Base-by-base conservation (phyloP, 2,888 invertebrate genomes). In the Cephus sareptanus region DNA sequence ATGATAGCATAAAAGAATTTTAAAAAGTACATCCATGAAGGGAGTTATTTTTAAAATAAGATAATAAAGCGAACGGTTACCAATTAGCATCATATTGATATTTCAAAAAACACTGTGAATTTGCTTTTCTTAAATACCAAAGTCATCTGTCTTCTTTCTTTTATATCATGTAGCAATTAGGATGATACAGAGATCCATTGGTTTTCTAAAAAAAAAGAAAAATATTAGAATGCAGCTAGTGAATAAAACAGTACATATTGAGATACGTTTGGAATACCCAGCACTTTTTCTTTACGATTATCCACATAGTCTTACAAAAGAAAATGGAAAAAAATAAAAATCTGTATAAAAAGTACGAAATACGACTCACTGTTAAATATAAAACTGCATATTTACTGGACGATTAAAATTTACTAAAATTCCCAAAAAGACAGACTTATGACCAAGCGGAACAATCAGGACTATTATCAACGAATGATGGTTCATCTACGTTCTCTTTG, bases 241-340 rank as follows among this genome's bases (percentile, higher is more conserved):
- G 15, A 40, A 6, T 15, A 23, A 6, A 9, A 56, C 9, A 23
- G 56, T 56, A 56, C 56, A 23, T 23, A 23, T 23, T 56, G 9
- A 56, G 6, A 56, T 23, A 56, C 23, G 0, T 15, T 56, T 56
- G 56, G 2, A 56, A 56, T 56, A 56, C 56, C 56, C 56, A 56
- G 56, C 23, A 56, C 56, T 56, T 56, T 23, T 56, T 23, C 56
- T 23, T 2, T 2, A 9, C 23, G 2, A 9, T 56, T 23, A 56
- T 56, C 80, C 79, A 77, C 79, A 82, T 84, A 82, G 81, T 84
- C 83, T 83, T 81, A 83, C 81, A 80, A 69, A 75, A 69, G 73
- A 80, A 81, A 69, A 81, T 82, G 83, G 81, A 75, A 1, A n/a
- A 56, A 76, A 76, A 73, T 75, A 71, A 69, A 76, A 70, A 33